Percentiles rank a stretch among this genome's conserved stretches.
Conservation (phyloP, 2,888 invertebrate species). For the Scaptomyza polygonia region DNA sequence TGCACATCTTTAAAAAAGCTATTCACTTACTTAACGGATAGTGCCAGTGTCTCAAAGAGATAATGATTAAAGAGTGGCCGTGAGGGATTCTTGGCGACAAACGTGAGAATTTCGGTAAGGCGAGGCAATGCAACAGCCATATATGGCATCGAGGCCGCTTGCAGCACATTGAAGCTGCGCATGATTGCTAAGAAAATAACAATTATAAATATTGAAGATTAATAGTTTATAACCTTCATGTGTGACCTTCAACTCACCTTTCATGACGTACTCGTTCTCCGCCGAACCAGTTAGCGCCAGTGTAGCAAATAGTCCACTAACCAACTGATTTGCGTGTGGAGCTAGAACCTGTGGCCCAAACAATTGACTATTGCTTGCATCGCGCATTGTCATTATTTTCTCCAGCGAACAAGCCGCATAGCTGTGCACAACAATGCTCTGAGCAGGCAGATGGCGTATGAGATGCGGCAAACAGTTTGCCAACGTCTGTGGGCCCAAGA, state of each 20-base stretch:
- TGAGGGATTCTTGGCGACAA: conserved; percentile 96
- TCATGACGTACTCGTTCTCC: conserved; percentile 99
- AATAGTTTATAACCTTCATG: background rate
- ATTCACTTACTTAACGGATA: conserved; percentile 91
- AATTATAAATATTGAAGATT: background rate
- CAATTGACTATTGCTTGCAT: conserved; percentile 85
- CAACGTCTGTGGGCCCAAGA: conserved; percentile 92
- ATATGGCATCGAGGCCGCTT: conserved; percentile 92
- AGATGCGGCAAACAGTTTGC: conserved; percentile 91
- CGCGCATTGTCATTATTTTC: conserved; percentile 91
- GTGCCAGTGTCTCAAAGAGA: conserved; percentile 96
- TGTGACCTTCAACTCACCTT: conserved; percentile 83
- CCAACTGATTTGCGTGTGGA: conserved; percentile 88
- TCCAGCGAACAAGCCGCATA: conserved; percentile 97
- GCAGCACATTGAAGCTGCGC: conserved; percentile 92
- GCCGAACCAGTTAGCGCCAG: conserved; percentile 90
- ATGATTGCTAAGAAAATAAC: conserved; percentile 88
- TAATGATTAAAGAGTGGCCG: conserved; percentile 99
- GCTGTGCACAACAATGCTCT: conserved; percentile 95
- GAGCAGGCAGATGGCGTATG: conserved; percentile 90
- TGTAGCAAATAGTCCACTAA: conserved; percentile 91
- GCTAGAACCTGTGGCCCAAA: conserved; percentile 87
- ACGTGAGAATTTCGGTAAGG: conserved; percentile 91
- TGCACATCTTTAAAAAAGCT: background rate
- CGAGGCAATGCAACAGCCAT: conserved; percentile 92